These are phyloP conservation scores for Atta colombica DNA, from an alignment of 1,140 invertebrate genomes.

Conservation along the genomic window DNA sequence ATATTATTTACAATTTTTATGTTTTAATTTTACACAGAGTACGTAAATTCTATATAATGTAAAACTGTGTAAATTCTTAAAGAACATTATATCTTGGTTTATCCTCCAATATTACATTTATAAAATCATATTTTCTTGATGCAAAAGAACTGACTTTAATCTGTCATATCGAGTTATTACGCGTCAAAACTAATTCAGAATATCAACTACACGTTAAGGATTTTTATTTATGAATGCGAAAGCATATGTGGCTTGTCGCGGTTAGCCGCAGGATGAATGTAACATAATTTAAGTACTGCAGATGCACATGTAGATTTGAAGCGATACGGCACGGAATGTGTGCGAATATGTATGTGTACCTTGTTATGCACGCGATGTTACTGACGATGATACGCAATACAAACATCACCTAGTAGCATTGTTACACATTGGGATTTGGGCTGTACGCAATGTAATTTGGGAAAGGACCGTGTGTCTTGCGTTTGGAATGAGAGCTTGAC, in stretches of 20 bases:
- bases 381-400: not conserved
- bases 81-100: not conserved
- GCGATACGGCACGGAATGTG: slow-evolving; percentile 17
- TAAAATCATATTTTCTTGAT: not conserved
- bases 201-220: not conserved
- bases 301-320: slow-evolving; percentile 20
- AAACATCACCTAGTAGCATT: slow-evolving; percentile 18
- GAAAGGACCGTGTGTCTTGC: slow-evolving; percentile 14
- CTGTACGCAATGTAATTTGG: slow-evolving; percentile 28
- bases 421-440: slow-evolving; percentile 32
- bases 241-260: not conserved
- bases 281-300: slow-evolving; percentile 35
- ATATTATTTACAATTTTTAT: not conserved
- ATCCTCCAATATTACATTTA: not conserved
- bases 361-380: slow-evolving; percentile 33
- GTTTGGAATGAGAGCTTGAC: slow-evolving; percentile 12
- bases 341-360: not conserved
- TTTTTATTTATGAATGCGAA: slow-evolving; percentile 23
- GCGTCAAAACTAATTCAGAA: not conserved
- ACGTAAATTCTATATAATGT: not conserved
- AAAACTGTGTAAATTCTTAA: not conserved
- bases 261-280: slow-evolving; percentile 1
- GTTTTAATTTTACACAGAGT: not conserved
- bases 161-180: not conserved
- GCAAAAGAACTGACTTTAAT: not conserved